These are phyloP conservation scores for Beroe ovata DNA, from an alignment of 37 sponge, comb jelly and placozoan species.

Conservation along the genomic window DNA sequence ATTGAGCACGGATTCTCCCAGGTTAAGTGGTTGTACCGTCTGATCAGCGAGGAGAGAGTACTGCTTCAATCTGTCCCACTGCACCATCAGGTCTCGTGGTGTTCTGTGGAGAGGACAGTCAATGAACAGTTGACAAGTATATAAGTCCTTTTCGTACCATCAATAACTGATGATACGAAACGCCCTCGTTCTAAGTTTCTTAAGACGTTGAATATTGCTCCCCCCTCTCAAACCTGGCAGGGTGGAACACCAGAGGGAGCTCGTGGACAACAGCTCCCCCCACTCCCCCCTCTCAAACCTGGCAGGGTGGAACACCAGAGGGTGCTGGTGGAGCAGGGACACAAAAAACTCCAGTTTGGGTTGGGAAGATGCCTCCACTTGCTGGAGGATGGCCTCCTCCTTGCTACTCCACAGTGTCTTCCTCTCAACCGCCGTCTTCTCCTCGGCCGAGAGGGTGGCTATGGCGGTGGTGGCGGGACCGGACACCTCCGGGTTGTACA, in stretches of 20 bases:
- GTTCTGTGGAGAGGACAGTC: conserved; percentile 20
- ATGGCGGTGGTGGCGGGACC: conserved; percentile 45
- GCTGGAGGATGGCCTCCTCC: conserved; percentile 58
- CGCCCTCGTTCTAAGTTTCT: too few species aligned
- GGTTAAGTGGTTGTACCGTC: conserved; percentile 39
- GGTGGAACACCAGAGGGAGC: conserved; percentile 42
- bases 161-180: too few species aligned
- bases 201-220: too few species aligned
- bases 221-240: conserved; percentile 42
- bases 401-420: conserved; percentile 60
- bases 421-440: conserved; percentile 51
- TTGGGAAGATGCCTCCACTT: conserved; percentile 66
- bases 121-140: too few species aligned
- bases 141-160: too few species aligned
- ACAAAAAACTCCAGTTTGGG: conserved; percentile 53
- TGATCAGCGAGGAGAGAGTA: conserved; percentile 62
- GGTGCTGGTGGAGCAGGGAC: conserved; percentile 61
- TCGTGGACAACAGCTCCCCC: too few species aligned
- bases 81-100: conserved; percentile 49
- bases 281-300: too few species aligned
- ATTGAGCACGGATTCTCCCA: conserved; percentile 49
- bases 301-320: conserved; percentile 44
- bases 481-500: conserved; percentile 48
- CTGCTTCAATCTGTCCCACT: conserved; percentile 46
- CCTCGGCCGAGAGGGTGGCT: conserved; percentile 33